These are phyloP conservation scores for Nematolebias whitei DNA, from an alignment of 2,113 vertebrate species.

Conservation along the genomic window DNA sequence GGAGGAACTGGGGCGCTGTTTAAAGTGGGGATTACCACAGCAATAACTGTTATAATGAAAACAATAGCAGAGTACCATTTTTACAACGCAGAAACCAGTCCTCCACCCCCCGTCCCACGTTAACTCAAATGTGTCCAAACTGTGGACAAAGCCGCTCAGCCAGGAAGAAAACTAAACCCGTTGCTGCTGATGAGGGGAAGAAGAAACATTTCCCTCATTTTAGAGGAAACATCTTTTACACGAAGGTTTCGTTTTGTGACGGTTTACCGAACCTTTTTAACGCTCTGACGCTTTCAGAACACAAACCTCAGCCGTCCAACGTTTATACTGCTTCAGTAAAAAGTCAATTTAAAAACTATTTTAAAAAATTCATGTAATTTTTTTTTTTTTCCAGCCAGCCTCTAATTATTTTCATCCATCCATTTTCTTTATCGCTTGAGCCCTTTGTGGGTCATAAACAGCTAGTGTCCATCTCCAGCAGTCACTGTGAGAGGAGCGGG, in stretches of 20 bases:
- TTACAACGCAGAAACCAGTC: constrained; percentile 18
- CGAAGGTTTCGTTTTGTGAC: background rate
- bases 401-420: no score
- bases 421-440: no score
- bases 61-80: no score
- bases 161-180: constrained; percentile 5
- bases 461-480: no score
- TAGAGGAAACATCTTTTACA: background rate
- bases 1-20: no score
- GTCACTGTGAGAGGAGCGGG: no score
- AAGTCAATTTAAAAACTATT: no score
- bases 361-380: no score
- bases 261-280: background rate
- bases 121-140: constrained; percentile 42
- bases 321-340: background rate
- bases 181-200: constrained; percentile 23
- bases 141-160: constrained; percentile 20
- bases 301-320: background rate
- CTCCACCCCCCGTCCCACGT: constrained; percentile 68
- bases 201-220: background rate
- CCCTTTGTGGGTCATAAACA: no score
- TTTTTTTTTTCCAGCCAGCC: no score
- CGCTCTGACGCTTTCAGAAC: background rate
- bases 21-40: constrained; percentile 13
- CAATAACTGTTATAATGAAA: constrained; percentile 37